Percentiles rank a stretch among this genome's conserved stretches.
These are phyloP conservation scores for Eupithecia vulgata DNA, from an alignment of 2,888 invertebrate species.

Conservation along the genomic window DNA sequence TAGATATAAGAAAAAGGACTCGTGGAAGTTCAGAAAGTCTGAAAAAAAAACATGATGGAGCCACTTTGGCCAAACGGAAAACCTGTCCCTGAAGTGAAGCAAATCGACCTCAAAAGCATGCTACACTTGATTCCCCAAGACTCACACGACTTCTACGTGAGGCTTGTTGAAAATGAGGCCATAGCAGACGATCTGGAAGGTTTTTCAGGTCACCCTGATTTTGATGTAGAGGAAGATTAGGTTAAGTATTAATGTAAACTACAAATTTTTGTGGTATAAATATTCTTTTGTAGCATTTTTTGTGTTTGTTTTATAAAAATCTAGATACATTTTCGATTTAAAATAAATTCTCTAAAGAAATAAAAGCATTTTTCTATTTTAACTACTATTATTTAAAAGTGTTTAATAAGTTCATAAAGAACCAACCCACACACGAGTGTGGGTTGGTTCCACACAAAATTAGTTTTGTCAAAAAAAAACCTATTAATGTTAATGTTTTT, in stretches of 20 bases:
- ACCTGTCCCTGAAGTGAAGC: too few relatives aligned
- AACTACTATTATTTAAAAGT: background rate
- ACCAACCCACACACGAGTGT: background rate
- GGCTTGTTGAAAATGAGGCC: slow-evolving; percentile 13
- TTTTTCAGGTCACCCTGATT: slow-evolving; percentile 33
- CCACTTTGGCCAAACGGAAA: too few relatives aligned
- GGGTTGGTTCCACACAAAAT: slow-evolving; percentile 20
- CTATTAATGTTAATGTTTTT: slow-evolving; percentile 28
- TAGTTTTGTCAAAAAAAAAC: slow-evolving; percentile 33
- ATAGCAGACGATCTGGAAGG: slow-evolving; percentile 36
- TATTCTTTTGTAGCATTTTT: slow-evolving; percentile 6
- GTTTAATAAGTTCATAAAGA: background rate
- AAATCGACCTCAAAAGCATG: too few relatives aligned
- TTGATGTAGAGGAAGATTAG: slow-evolving; percentile 5
- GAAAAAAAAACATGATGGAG: too few relatives aligned
- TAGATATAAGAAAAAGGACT: background rate
- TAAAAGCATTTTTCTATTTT: slow-evolving; percentile 15
- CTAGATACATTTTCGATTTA: background rate
- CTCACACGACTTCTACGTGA: slow-evolving; percentile 31
- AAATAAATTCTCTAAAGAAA: slow-evolving; percentile 22
- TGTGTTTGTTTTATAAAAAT: background rate
- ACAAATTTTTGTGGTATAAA: too few relatives aligned
- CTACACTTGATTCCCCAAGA: slow-evolving; percentile 26
- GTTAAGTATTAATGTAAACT: background rate
- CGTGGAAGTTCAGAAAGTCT: too few relatives aligned